Conservation (phyloP, 2,888 invertebrate genomes). For the Tromatobia lineatoria region DNA sequence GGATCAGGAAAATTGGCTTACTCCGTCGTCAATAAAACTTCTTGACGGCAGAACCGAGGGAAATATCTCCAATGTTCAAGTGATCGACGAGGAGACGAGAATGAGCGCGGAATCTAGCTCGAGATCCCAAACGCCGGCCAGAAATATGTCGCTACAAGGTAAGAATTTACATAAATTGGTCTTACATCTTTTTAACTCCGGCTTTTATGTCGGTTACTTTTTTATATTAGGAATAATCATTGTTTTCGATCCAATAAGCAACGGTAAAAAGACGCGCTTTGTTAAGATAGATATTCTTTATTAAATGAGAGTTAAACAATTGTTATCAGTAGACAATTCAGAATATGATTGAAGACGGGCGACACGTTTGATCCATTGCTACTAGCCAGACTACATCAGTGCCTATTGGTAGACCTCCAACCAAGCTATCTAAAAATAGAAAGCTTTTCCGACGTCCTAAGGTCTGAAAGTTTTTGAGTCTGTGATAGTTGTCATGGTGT, state of each 20-base stretch:
- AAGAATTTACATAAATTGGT: slow-evolving; percentile 54
- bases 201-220: neutral
- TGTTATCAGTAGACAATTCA: neutral
- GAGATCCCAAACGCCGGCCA: slow-evolving; percentile 84
- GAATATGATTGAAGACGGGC: slow-evolving; percentile 11
- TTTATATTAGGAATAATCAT: neutral
- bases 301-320: neutral
- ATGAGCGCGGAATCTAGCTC: slow-evolving; percentile 86
- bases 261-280: neutral
- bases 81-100: slow-evolving; percentile 87
- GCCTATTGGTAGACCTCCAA: slow-evolving; percentile 82
- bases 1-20: slow-evolving; percentile 81
- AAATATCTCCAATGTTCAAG: slow-evolving; percentile 83
- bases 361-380: slow-evolving; percentile 46
- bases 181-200: neutral
- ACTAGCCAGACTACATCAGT: slow-evolving; percentile 62
- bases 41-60: slow-evolving; percentile 76
- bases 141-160: slow-evolving; percentile 82
- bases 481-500: slow-evolving; percentile 64
- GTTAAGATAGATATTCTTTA: neutral
- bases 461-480: slow-evolving; percentile 75
- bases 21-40: slow-evolving; percentile 80
- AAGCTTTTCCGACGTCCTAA: slow-evolving; percentile 78
- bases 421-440: slow-evolving; percentile 83
- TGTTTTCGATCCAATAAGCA: neutral